A percentile compares a stretch with the other conserved stretches of the same genome.
phyloP scores from a whole-genome alignment of 1,140 invertebrate genomes.

The Procambarus virginalis region DNA sequence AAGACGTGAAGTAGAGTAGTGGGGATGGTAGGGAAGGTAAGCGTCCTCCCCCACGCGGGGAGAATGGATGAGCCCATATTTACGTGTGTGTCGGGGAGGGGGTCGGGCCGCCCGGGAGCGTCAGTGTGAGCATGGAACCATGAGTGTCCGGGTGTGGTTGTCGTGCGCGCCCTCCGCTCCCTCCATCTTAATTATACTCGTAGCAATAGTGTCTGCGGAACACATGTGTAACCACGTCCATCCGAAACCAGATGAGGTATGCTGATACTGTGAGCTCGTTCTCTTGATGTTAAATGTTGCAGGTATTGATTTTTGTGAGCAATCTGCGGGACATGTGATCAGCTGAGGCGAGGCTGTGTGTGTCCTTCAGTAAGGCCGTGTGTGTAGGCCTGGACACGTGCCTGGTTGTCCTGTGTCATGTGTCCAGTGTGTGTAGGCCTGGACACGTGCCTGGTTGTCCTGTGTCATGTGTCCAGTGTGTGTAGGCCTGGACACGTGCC shows the following conservation, averaged over 20 bases:
- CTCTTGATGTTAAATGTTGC: background rate
- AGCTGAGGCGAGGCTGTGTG: background rate
- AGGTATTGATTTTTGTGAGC: conserved; percentile 24
- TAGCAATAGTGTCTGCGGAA: conserved; percentile 22
- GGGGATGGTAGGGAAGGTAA: no score
- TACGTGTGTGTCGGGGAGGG: background rate
- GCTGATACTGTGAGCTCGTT: background rate
- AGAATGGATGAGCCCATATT: conserved; percentile 25
- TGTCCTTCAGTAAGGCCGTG: no score
- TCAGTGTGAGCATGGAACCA: conserved; percentile 56
- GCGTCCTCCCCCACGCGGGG: background rate
- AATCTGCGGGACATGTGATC: background rate
- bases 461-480: no score
- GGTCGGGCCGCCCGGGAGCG: background rate
- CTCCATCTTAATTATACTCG: conserved; percentile 29
- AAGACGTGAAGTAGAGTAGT: no score
- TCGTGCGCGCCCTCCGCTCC: conserved; percentile 1
- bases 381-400: no score
- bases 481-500: no score
- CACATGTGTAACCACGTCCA: conserved; percentile 51
- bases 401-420: no score
- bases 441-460: no score
- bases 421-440: no score
- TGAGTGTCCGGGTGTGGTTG: conserved; percentile 31
- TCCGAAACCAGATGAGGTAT: conserved; percentile 50